Evolutionary conservation across 1,140 invertebrate species (phyloP), one percentile per base, ranked within the genome.

Genomic region (Bradynema listronoti): DNA sequence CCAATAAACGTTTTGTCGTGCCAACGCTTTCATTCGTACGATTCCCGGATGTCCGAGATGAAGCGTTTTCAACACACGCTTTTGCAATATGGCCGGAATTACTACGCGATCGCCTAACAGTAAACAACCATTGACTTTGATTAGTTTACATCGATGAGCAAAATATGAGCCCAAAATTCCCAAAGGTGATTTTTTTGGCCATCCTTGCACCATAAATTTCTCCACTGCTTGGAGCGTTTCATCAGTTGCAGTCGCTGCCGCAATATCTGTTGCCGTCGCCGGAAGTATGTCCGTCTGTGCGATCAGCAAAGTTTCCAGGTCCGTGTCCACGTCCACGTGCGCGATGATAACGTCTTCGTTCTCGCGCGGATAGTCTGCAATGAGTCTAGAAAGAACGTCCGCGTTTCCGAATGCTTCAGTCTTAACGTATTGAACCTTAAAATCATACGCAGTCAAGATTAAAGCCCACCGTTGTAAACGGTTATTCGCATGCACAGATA

Each of bases 31-130:
- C 82, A 84, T 85, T 0, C 71, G 75, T 0, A 78, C 78, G 6
- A 83, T 80, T 4, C 83, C 82, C n/a, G 78, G 76, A 65, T 84
- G 83, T 2, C 76, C 79, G 9, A 57, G 52, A 71, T 84, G 82
- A 14, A 83, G 65, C 54, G 79, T 67, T 16, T 79, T 50, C 4
- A 82, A 56, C 7, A 82, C 65, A 50, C 66, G 32, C 9, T 63
- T 19, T 46, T 69, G 75, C 36, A 80, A 57, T 22, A 33, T 51
- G 65, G 79, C 71, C 30, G 83, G 82, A 24, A 83, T 75, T 7
- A 81, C 58, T 1, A 80, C 68, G 56, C 79, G 58, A 57, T 73
- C 69, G 36, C 72, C 73, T 61, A 69, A 78, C 24, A 73, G 30
- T 11, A 70, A 5, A 32, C n/a, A 27, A 6, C 27, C 29, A 3